Evolutionary conservation across 2,113 vertebrate species (phyloP).

Genomic region (Eurypyga helias): DNA sequence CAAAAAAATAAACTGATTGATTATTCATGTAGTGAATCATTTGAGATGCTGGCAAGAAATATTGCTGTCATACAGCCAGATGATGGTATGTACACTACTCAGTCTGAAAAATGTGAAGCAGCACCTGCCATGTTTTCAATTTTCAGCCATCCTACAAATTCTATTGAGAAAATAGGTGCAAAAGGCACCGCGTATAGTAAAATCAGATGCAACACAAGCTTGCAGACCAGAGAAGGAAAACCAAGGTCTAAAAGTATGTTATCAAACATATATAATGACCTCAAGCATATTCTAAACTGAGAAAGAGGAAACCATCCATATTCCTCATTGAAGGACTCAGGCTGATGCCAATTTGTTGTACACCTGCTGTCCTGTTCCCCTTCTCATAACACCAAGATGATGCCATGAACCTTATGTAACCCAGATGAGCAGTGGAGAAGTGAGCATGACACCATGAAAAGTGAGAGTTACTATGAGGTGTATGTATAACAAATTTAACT

Average conservation of each 20-base stretch:
- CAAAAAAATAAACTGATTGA: background rate
- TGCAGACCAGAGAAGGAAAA: background rate
- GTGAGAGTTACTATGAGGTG: background rate
- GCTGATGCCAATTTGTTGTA: rapidly evolving
- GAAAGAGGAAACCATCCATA: background rate
- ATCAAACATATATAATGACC: background rate
- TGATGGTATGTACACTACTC: background rate
- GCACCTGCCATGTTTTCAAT: background rate
- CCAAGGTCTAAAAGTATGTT: background rate
- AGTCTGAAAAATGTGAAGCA: background rate
- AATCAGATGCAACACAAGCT: background rate
- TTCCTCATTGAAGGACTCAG: background rate
- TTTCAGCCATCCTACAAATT: background rate
- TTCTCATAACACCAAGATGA: background rate
- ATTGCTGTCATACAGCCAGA: background rate
- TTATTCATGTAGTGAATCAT: background rate
- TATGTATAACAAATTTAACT: background rate
- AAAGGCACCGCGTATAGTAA: background rate
- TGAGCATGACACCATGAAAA: background rate
- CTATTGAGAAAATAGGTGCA: background rate
- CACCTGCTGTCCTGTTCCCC: background rate
- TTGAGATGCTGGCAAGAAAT: background rate
- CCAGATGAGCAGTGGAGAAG: background rate
- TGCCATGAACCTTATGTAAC: background rate
- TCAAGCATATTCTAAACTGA: background rate